phyloP scores from a whole-genome alignment of 2,113 vertebrate species.

The Hypanus sabinus region DNA sequence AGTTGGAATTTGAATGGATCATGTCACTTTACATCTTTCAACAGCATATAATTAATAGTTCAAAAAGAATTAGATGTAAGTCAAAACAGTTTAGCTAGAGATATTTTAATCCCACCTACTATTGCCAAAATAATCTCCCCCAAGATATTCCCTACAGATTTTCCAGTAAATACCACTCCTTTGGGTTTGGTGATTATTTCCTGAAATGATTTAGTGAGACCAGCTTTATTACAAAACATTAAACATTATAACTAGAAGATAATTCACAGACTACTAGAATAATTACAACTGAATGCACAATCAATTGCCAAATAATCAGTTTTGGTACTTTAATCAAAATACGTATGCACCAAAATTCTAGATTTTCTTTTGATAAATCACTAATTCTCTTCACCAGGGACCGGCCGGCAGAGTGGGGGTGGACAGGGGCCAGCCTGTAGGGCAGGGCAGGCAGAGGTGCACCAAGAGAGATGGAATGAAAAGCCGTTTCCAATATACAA shows the following conservation, averaged over 20 bases:
- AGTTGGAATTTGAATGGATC: constrained; percentile 24
- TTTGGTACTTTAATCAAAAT: neutral
- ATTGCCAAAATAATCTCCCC: constrained; percentile 62
- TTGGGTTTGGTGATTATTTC: constrained; percentile 48
- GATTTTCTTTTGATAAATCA: neutral
- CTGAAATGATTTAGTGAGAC: constrained; percentile 48
- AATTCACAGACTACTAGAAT: neutral
- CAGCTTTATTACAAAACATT: neutral
- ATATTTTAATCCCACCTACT: constrained; percentile 60
- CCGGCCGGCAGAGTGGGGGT: too few relatives aligned
- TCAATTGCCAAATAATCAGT: neutral
- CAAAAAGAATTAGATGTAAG: neutral
- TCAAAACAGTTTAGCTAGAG: constrained; percentile 40
- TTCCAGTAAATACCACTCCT: constrained; percentile 56
- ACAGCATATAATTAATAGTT: constrained; percentile 4
- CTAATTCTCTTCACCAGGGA: neutral
- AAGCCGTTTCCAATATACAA: neutral
- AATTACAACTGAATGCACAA: neutral
- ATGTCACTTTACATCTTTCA: neutral
- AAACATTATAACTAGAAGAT: neutral
- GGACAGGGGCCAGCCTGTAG: too few relatives aligned
- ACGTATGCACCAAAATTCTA: neutral
- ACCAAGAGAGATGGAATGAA: neutral
- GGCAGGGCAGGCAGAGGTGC: too few relatives aligned
- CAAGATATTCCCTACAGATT: constrained; percentile 58